These are phyloP conservation scores for Myotis myotis DNA, from an alignment of 2,797 vertebrate species.

Conservation along the genomic window DNA sequence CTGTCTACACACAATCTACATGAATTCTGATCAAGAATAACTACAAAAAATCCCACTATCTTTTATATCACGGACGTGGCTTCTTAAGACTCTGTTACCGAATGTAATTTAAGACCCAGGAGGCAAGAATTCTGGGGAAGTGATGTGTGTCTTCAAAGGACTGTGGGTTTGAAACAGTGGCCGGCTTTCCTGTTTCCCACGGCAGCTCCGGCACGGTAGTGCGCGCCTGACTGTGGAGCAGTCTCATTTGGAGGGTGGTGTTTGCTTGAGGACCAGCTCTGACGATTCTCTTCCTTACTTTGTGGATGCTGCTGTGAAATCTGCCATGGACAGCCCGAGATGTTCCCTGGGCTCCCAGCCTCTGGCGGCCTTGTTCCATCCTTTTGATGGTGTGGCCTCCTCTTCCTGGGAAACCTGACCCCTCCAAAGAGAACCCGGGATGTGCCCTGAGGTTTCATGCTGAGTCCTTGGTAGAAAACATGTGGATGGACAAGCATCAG, in stretches of 20 bases:
- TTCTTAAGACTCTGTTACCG: neutral
- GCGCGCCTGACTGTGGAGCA: neutral
- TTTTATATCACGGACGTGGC: neutral
- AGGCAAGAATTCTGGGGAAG: neutral
- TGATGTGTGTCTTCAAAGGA: neutral
- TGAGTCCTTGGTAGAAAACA: neutral
- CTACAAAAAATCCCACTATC: neutral
- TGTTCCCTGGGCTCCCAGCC: neutral
- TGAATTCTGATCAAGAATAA: neutral
- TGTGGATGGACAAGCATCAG: neutral
- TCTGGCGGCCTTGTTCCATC: neutral
- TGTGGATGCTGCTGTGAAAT: neutral
- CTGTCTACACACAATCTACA: neutral
- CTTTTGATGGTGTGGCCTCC: neutral
- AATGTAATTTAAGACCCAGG: neutral
- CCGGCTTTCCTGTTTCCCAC: neutral
- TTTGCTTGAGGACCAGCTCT: neutral
- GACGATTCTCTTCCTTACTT: neutral
- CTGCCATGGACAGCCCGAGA: neutral
- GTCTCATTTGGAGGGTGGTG: neutral
- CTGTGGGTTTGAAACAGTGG: neutral
- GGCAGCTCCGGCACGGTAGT: neutral
- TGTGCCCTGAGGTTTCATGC: constrained; percentile 2
- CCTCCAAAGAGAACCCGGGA: neutral
- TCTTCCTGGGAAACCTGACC: neutral